Base-by-base conservation (phyloP, 2,888 invertebrate species). In the Lobophora halterata region DNA sequence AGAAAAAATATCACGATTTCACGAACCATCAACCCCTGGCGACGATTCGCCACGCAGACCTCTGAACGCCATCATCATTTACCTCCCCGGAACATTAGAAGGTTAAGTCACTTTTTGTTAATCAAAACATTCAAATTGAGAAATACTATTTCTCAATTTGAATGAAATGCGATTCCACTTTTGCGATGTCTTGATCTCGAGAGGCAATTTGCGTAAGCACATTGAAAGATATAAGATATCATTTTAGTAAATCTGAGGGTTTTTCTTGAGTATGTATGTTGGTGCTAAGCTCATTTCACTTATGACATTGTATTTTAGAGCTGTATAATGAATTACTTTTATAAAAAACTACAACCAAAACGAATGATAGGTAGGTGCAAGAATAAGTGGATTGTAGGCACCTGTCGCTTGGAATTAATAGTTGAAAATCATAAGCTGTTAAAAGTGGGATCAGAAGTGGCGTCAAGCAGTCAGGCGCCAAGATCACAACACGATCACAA, bases 11-110 rank as follows among this genome's bases (percentile, higher is more conserved):
- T 72, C 65, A 73, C 76, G 71, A 79, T 83, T 78, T 79, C 79
- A 79, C 75, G 73, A 78, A 65, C 70, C 72, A 78, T 80, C 81
- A 77, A 82, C 85, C 85, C 83, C 67, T 63, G 66, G 58, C 61
- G 59, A 41, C 58, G 69, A 85, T 86, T 86, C 73, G 79, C 65
- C 67, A 80, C 74, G 86, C 74, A 58, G 58, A 69, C 73, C 76
- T 71, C 71, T 58, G 55, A 52, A 59, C 52, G 29, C 61, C 68
- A 74, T 76, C 75, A 76, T 78, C 79, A 78, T 79, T 74, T 77
- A 70, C 73, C 72, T 71, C 70, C 54, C 51, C 50, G 51, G 42
- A 42, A 48, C 28, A 37, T 45, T 38, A 27, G 17, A 33, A 28
- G 33, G 45, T 37, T 33, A 49, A 37, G 39, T 41, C 37, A 49